Evolutionary conservation across 2,113 vertebrate genomes (phyloP).

Genomic region (Poeciliopsis occidentalis): DNA sequence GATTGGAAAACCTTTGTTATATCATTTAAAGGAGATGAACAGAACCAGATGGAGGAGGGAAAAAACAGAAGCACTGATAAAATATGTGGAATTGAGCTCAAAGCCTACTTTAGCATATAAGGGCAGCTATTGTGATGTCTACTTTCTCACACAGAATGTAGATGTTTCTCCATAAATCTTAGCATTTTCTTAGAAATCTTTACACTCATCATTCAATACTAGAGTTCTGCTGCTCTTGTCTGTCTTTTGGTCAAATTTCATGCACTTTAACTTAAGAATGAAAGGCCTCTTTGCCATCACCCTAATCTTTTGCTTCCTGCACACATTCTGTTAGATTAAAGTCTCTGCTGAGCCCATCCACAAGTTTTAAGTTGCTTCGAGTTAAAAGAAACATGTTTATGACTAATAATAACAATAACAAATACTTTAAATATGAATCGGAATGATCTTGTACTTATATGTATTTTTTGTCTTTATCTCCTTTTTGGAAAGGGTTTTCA

Average conservation of each 20-base stretch:
- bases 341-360: too few species aligned
- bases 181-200: background rate
- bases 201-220: background rate
- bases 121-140: conserved; percentile 8
- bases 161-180: background rate
- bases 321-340: too few species aligned
- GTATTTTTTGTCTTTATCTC: too few species aligned
- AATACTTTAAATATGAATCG: too few species aligned
- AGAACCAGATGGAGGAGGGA: conserved; percentile 39
- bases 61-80: conserved; percentile 37
- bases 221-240: background rate
- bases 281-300: too few species aligned
- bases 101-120: conserved; percentile 57
- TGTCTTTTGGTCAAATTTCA: background rate
- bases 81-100: conserved; percentile 59
- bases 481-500: too few species aligned
- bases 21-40: conserved; percentile 59
- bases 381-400: too few species aligned
- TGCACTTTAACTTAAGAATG: background rate
- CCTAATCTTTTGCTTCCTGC: too few species aligned
- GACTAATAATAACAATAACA: too few species aligned
- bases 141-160: background rate
- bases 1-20: conserved; percentile 72
- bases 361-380: too few species aligned
- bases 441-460: too few species aligned